Base-by-base conservation (phyloP, 2,888 invertebrate genomes). In the Eurois occulta region DNA sequence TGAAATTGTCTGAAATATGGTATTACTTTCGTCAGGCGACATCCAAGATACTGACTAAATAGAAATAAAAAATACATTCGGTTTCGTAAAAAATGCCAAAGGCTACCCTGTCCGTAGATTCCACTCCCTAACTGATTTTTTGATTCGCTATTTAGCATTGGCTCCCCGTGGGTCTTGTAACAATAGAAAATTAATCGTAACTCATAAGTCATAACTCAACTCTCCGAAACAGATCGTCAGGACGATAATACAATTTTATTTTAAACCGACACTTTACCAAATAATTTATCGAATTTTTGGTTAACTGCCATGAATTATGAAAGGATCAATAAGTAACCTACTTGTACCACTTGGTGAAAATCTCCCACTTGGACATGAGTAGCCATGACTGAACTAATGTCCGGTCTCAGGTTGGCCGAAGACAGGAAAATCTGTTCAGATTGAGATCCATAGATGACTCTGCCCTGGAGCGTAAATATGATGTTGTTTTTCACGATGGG, bases 1-100 rank as follows among this genome's bases (percentile, higher is more conserved):
- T 80, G 84, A 75, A 46, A 69, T 24, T 68, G 48, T 71, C 13
- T 35, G 75, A 16, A 21, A 32, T 35, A 21, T 21, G 0, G 8
- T 35, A 35, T 21, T 8, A 62, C 10, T 62, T 35, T 21, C 60
- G 60, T 32, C 28, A 16, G 28, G 2, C 2, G 28, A 28, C 28
- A 28, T 7, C 7, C 16, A 18, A 60, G 18, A 32, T 8, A 16
- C 32, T 32, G 4, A 18, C 32, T 32, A 58, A 58, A 58, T 28
- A 1, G 28, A 58, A 10, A 41, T 41, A 41, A 35, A 4, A 38
- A 38, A 38, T 28, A 28, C 3, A 5, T 4, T 2, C 8, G 28
- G 32, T 66, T 67, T 73, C 2, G 18, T n/a, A 18, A 38, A 60
- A 55, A 55, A n/a, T n/a, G n/a, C n/a, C n/a, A n/a, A n/a, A n/a